Conservation (phyloP, 2,113 vertebrate species). For the Isurus oxyrinchus region DNA sequence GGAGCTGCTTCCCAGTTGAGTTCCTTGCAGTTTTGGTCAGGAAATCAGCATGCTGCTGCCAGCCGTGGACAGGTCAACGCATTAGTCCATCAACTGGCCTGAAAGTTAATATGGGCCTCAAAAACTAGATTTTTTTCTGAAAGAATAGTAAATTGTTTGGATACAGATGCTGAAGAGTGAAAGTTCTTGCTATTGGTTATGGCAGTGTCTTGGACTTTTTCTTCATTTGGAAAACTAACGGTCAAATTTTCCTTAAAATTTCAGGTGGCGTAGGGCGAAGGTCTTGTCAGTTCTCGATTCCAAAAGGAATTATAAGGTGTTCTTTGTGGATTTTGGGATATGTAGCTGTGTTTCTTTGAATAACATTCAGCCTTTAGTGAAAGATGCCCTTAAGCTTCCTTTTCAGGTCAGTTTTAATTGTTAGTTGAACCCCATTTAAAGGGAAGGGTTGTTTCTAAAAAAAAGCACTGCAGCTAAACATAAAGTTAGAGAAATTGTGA, state of each 20-base stretch:
- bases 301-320: background rate
- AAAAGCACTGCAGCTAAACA: background rate
- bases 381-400: background rate
- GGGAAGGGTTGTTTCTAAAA: background rate
- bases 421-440: background rate
- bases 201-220: too few species aligned
- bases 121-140: background rate
- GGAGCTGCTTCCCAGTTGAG: background rate
- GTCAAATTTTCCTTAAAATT: background rate
- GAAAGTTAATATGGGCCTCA: background rate
- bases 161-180: background rate
- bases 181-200: background rate
- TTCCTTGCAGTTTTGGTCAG: background rate
- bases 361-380: background rate
- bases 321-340: slow-evolving; percentile 23
- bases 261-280: background rate
- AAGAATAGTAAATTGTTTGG: background rate
- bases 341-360: background rate
- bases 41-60: background rate
- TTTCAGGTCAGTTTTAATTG: slow-evolving; percentile 31
- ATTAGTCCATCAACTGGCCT: background rate
- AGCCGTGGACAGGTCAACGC: too few species aligned
- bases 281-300: background rate
- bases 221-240: background rate
- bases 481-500: background rate